These are phyloP conservation scores for Allolobophora icterica DNA, from an alignment of 2,888 invertebrate genomes.

Conservation along the genomic window DNA sequence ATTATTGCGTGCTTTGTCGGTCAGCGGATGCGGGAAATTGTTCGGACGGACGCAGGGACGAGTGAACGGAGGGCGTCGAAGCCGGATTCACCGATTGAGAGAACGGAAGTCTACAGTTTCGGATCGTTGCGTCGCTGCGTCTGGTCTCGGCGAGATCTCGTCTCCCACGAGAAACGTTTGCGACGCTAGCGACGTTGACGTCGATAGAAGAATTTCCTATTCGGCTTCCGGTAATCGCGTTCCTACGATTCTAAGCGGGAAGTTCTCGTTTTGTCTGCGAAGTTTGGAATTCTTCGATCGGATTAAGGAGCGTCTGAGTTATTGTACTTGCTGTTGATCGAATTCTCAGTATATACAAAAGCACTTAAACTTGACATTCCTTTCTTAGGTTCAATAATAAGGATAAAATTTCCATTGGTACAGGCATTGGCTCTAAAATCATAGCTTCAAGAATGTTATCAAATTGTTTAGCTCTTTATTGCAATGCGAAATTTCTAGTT, in stretches of 20 bases:
- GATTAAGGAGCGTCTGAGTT: background rate
- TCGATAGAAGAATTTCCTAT: background rate
- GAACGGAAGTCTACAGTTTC: constrained; percentile 1
- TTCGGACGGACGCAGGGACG: background rate
- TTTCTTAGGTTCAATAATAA: background rate
- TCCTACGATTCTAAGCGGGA: constrained; percentile 8
- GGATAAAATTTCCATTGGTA: background rate
- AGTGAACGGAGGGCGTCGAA: background rate
- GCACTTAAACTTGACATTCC: background rate
- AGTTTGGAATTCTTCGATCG: background rate
- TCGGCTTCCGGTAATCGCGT: background rate
- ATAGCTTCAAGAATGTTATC: background rate
- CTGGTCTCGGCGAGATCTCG: background rate
- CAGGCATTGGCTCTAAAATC: background rate
- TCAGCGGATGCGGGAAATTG: constrained; percentile 14
- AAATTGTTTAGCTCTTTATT: background rate
- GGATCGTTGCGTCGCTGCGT: background rate
- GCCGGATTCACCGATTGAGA: background rate
- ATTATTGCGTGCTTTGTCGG: constrained; percentile 17
- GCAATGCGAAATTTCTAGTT: background rate
- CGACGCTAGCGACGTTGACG: background rate
- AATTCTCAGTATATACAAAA: background rate
- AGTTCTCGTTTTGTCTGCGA: constrained; percentile 5
- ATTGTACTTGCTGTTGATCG: background rate
- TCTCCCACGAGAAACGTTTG: background rate